A percentile compares a stretch with the other conserved stretches of the same genome.
Evolutionary conservation across 2,113 vertebrate species (phyloP).

Genomic region (Dasyornis broadbenti): DNA sequence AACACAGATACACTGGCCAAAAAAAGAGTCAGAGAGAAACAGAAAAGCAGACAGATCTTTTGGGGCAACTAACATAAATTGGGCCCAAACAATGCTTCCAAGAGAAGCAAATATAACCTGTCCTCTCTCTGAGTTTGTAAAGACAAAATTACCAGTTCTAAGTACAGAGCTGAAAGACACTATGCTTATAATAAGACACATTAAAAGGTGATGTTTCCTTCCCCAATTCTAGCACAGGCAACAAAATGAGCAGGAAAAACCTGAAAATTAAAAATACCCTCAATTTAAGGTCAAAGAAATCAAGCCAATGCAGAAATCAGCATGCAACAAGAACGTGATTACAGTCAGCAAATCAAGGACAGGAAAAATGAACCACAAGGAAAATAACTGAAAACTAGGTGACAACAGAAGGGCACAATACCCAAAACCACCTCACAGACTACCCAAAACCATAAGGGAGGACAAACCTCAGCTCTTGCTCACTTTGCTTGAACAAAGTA

Average conservation of each 20-base stretch:
- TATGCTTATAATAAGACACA: neutral
- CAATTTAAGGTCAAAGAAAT: neutral
- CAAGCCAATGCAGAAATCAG: neutral
- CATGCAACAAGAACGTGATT: neutral
- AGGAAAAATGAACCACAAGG: neutral
- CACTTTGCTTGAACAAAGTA: neutral
- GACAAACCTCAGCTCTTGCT: neutral
- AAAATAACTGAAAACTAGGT: neutral
- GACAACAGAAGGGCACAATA: neutral
- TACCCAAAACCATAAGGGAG: neutral
- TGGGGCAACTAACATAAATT: neutral
- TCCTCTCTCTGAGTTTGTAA: neutral
- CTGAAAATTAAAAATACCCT: neutral
- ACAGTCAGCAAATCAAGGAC: neutral
- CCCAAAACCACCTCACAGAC: neutral
- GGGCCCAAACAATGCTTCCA: neutral
- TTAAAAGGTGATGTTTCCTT: neutral
- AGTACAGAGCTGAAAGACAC: neutral
- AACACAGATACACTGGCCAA: neutral
- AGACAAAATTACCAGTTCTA: neutral
- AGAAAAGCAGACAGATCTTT: neutral
- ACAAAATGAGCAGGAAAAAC: neutral
- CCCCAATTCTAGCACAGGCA: neutral
- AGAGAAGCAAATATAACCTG: neutral
- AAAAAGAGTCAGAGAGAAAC: neutral